A percentile compares a stretch with the other conserved stretches of the same genome.
Conservation (phyloP, 2,797 vertebrate genomes). For the Lagodon rhomboides region DNA sequence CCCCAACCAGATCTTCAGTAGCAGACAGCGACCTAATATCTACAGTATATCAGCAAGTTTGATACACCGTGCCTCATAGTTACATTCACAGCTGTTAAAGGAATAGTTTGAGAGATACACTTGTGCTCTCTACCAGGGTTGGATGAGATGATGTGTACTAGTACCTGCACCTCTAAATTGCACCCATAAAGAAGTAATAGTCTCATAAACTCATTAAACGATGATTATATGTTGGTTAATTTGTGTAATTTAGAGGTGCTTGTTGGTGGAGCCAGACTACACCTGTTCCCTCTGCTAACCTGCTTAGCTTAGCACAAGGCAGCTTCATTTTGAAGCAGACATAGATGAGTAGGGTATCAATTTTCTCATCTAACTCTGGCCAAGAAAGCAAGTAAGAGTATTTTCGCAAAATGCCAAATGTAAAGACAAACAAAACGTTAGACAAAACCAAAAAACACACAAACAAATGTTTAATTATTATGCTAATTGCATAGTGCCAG, state of each 20-base stretch:
- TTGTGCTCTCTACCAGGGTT: not conserved
- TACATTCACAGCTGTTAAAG: slow-evolving; percentile 9
- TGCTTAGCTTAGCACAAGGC: too few species aligned
- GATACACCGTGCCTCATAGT: slow-evolving; percentile 17
- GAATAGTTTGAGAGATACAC: not conserved
- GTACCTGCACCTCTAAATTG: not conserved
- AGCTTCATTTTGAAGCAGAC: not conserved
- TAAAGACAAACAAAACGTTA: not conserved
- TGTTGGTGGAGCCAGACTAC: not conserved
- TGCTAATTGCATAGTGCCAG: not conserved
- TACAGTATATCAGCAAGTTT: slow-evolving; percentile 33
- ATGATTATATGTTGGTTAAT: too few species aligned
- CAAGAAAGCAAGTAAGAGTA: not conserved
- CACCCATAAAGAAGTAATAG: not conserved
- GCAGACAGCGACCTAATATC: slow-evolving; percentile 39
- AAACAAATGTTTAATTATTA: not conserved
- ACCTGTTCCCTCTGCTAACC: not conserved
- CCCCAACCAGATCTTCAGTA: slow-evolving; percentile 23
- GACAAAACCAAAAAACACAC: too few species aligned
- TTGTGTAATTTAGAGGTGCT: not conserved
- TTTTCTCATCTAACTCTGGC: not conserved
- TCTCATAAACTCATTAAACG: not conserved
- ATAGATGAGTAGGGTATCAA: not conserved
- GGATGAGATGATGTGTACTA: not conserved
- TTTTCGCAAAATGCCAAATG: not conserved